A percentile compares a stretch with the other conserved stretches of the same genome.
Conservation (phyloP, 2,113 vertebrate species). For the Ariopsis seemanni region DNA sequence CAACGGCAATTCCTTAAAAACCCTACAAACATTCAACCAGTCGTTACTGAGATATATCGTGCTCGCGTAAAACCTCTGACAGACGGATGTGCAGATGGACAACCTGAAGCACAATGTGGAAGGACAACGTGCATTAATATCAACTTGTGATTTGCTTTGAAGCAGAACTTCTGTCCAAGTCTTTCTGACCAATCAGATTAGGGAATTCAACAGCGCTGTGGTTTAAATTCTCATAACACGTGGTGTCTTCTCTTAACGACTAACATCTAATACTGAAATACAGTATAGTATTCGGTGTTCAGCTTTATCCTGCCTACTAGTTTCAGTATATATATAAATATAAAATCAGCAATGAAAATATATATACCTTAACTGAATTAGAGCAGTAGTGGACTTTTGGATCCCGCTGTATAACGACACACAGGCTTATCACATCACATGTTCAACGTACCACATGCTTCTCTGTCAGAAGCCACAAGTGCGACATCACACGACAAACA, state of each 20-base stretch:
- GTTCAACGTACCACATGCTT: neutral
- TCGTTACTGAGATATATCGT: neutral
- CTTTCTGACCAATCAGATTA: neutral
- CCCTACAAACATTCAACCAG: neutral
- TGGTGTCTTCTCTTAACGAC: neutral
- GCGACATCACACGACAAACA: neutral
- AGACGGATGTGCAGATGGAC: neutral
- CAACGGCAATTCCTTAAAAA: no score
- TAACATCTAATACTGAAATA: neutral
- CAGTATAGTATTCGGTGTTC: neutral
- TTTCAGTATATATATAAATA: neutral
- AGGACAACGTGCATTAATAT: no score
- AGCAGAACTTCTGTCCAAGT: neutral
- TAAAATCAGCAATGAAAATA: no score
- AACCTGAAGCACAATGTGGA: no score
- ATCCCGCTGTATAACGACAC: neutral
- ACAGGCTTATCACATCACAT: neutral
- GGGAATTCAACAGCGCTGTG: neutral
- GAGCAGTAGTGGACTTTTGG: constrained; percentile 11
- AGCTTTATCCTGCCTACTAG: neutral
- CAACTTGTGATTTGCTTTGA: neutral
- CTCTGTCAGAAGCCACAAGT: neutral
- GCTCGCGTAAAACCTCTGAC: neutral
- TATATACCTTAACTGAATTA: neutral
- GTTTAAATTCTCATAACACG: neutral